A percentile compares a stretch with the other conserved stretches of the same genome.
Conservation (phyloP, 2,888 invertebrate genomes). For the Metallyticus violacea region DNA sequence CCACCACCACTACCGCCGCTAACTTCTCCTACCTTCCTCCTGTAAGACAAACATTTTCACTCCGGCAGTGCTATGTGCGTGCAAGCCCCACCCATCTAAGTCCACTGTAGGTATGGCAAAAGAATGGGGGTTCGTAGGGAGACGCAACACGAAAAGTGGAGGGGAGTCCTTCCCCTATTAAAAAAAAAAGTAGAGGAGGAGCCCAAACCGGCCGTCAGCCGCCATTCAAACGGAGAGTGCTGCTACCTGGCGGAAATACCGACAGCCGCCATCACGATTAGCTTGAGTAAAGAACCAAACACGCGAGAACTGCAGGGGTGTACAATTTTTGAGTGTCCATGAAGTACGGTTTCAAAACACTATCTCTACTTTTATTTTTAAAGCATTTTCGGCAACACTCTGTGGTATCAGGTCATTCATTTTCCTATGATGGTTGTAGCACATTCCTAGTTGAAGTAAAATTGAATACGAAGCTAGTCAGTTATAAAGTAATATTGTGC, state of each 20-base stretch:
- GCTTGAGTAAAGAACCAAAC: background rate
- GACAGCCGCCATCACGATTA: background rate
- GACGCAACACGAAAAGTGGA: background rate
- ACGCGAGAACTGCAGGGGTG: background rate
- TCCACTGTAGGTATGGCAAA: too few relatives aligned
- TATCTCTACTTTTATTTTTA: too few relatives aligned
- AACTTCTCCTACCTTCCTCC: too few relatives aligned
- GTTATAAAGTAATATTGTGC: too few relatives aligned
- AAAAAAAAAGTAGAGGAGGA: background rate
- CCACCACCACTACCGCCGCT: background rate
- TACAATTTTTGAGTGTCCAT: too few relatives aligned
- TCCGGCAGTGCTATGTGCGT: background rate
- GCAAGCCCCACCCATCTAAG: slow-evolving; percentile 1
- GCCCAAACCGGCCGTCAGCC: background rate
- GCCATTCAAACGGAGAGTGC: slow-evolving; percentile 11
- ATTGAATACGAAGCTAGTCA: too few relatives aligned
- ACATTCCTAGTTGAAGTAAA: too few relatives aligned
- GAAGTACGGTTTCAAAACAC: too few relatives aligned
- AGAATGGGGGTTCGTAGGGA: background rate
- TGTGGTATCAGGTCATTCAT: too few relatives aligned
- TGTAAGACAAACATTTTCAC: slow-evolving; percentile 1
- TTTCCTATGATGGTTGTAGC: too few relatives aligned
- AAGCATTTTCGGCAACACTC: too few relatives aligned
- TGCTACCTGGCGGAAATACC: slow-evolving; percentile 19
- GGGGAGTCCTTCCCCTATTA: background rate